phyloP scores from a whole-genome alignment of 53 echinoderm and acorn worm species.

The Echinarachnius parma region DNA sequence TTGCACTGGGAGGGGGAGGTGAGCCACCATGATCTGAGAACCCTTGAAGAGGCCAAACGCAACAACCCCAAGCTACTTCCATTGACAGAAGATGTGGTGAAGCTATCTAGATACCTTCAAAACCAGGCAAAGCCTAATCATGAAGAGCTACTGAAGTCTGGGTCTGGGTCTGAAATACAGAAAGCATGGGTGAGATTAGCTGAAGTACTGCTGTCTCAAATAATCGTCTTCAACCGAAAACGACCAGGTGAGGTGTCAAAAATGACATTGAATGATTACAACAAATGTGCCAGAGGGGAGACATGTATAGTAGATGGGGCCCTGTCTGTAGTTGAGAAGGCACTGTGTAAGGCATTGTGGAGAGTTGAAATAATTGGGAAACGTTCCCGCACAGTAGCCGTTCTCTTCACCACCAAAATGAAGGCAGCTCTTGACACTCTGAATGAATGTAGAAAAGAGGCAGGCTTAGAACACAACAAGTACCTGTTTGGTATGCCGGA shows the following conservation, averaged over 20 bases:
- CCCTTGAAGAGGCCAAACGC: conserved; percentile 46
- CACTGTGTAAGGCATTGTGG: conserved; percentile 46
- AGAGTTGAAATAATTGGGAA: conserved; percentile 67
- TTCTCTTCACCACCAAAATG: conserved; percentile 46
- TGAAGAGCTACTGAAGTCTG: background rate
- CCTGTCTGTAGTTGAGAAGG: conserved; percentile 59
- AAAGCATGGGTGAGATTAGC: conserved; percentile 56
- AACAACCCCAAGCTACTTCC: conserved; percentile 58
- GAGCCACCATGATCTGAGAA: conserved; percentile 62
- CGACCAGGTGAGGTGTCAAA: conserved; percentile 71
- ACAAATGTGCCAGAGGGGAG: conserved; percentile 46
- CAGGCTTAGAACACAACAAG: conserved; percentile 38
- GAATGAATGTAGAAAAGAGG: background rate
- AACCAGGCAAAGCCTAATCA: conserved; percentile 37
- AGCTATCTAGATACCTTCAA: conserved; percentile 52
- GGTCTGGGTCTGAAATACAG: background rate
- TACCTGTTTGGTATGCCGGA: no score
- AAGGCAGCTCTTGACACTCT: background rate
- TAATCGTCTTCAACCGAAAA: conserved; percentile 69
- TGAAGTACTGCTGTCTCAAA: conserved; percentile 43
- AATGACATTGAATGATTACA: conserved; percentile 56
- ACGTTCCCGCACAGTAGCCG: conserved; percentile 54
- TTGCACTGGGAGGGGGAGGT: conserved; percentile 62
- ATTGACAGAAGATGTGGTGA: no score
- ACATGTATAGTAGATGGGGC: conserved; percentile 12